Evolutionary conservation across 2,797 vertebrate genomes (phyloP), one percentile per base, ranked within the genome.

Genomic region (Alectoris magna): DNA sequence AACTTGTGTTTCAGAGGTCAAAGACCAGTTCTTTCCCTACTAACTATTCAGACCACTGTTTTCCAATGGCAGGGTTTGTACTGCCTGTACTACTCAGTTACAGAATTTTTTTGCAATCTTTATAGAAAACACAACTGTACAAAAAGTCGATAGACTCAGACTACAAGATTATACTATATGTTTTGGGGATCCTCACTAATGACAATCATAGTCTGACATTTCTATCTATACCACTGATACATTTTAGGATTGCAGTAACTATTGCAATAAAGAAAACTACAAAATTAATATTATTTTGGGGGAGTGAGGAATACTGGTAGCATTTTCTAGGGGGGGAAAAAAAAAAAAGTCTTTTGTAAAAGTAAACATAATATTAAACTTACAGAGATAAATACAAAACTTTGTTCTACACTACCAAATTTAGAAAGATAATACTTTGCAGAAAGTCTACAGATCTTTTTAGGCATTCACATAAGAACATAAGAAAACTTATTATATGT

Each of bases 1-100:
- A 46, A 69, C 78, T 90, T 90, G 36, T 88, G 55, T 87, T 95
- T 91, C 79, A 72, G 70, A 93, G 62, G 74, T 91, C 91, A 87
- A 87, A 91, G 29, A 70, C 49, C 36, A 91, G 39, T 91, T 73
- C 43, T 86, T 72, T 87, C 15, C 72, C 22, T 82, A 56, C 55
- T 77, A 87, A 84, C 68, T 84, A 81, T 16, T 62, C 77, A 53
- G 15, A 68, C 51, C 27, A 60, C 56, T 91, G 72, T 76, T 90
- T 72, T 95, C 77, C 59, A 73, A 4, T 66, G 31, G 59, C 60
- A 84, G 27, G 9, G 34, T 39, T 62, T 63, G 51, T 16, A 49
- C 14, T 51, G 11, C 17, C 11, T 70, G 23, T 4, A 34, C 17
- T 39, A 17, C 21, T 84, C 68, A 18, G 12, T 53, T 75, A 68